Conservation (phyloP, 2,888 invertebrate genomes). For the Sesia bembeciformis region DNA sequence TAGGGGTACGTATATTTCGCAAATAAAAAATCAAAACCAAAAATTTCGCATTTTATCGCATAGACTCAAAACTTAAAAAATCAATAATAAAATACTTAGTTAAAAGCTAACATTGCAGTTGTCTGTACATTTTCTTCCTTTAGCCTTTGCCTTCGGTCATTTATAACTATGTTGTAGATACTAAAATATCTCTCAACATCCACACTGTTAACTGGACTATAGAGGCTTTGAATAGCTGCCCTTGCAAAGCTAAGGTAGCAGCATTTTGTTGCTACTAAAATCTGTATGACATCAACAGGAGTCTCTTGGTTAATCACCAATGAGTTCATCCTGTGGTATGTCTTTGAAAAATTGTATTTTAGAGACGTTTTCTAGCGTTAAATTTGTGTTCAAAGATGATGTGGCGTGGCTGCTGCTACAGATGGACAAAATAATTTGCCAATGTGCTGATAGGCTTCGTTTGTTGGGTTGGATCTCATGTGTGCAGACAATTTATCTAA, state of each 20-base stretch:
- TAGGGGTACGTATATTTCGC: background rate
- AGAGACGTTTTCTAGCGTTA: background rate
- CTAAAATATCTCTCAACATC: background rate
- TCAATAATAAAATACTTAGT: background rate
- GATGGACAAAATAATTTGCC: background rate
- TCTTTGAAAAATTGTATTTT: too few relatives aligned
- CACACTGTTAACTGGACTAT: background rate
- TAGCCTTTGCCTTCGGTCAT: background rate
- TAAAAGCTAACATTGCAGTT: background rate
- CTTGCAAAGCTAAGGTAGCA: background rate
- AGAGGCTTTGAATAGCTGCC: background rate
- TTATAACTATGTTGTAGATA: background rate
- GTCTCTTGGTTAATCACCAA: too few relatives aligned
- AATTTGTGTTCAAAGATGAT: background rate
- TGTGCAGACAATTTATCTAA: background rate
- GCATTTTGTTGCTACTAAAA: too few relatives aligned
- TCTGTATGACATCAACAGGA: too few relatives aligned
- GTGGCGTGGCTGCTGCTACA: background rate
- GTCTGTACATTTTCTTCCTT: background rate
- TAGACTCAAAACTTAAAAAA: background rate
- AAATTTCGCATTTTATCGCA: background rate
- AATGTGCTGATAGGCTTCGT: background rate
- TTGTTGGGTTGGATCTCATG: background rate
- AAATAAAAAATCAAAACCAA: background rate
- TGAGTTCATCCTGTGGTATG: too few relatives aligned